A percentile compares a stretch with the other conserved stretches of the same genome.
phyloP scores from a whole-genome alignment of 1,140 invertebrate species.

The Drosophila arizonae region DNA sequence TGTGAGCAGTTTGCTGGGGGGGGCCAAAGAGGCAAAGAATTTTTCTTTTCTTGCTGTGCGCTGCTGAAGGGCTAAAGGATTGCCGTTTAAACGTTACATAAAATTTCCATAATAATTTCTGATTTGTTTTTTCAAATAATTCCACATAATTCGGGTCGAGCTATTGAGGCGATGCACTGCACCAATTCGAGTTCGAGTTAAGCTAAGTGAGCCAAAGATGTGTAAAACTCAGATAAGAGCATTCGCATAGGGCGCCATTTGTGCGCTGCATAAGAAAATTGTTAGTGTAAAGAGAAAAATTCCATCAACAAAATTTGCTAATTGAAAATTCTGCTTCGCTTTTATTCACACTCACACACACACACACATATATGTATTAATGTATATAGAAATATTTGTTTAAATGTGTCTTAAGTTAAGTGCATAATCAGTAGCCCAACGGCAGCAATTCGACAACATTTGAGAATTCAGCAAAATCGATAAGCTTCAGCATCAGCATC shows the following conservation, averaged over 20 bases:
- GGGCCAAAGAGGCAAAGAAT: conserved; percentile 12
- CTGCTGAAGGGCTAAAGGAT: conserved; percentile 32
- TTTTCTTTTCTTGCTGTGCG: conserved; percentile 44
- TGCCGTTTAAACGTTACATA: conserved; percentile 38
- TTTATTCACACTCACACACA: no score
- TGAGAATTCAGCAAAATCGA: conserved; percentile 59
- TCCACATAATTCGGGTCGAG: background rate
- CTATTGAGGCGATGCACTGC: background rate
- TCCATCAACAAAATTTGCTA: conserved; percentile 1
- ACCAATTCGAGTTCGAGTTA: conserved; percentile 12
- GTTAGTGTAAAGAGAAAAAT: background rate
- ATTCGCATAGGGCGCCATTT: conserved; percentile 31
- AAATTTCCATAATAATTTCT: conserved; percentile 37
- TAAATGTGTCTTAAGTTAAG: conserved; percentile 21
- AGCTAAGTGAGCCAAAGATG: conserved; percentile 44
- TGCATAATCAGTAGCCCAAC: conserved; percentile 8
- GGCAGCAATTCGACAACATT: conserved; percentile 37
- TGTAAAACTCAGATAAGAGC: conserved; percentile 22
- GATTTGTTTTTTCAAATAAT: conserved; percentile 1
- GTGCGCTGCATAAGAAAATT: conserved; percentile 22
- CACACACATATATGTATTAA: no score
- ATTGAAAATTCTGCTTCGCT: conserved; percentile 8
- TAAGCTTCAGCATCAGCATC: conserved; percentile 52
- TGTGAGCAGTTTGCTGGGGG: background rate
- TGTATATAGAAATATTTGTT: background rate